A percentile compares a stretch with the other conserved stretches of the same genome.
These are phyloP conservation scores for Hydrochoerus hydrochaeris DNA, from an alignment of 2,113 vertebrate genomes.

Conservation along the genomic window DNA sequence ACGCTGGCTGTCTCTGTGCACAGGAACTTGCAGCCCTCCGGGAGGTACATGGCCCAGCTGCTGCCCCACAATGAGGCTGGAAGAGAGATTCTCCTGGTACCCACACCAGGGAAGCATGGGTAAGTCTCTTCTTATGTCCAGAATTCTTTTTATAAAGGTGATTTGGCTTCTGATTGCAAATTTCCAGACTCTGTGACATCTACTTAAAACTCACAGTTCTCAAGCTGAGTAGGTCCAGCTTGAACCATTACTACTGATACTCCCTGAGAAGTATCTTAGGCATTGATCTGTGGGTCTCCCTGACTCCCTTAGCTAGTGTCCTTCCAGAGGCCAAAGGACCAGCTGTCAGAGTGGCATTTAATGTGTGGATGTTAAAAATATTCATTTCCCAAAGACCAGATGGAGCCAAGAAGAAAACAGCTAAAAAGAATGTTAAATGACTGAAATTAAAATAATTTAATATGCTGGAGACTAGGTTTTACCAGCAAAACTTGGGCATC, in stretches of 20 bases:
- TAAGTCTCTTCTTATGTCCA: conserved; percentile 76
- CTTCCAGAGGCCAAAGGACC: conserved; percentile 62
- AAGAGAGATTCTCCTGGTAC: conserved; percentile 80
- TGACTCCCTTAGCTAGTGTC: conserved; percentile 41
- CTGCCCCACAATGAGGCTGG: conserved; percentile 84
- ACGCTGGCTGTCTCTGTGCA: conserved; percentile 93
- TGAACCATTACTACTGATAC: conserved; percentile 55
- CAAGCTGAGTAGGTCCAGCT: conserved; percentile 33
- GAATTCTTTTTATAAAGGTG: not conserved
- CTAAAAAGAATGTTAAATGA: conserved; percentile 45
- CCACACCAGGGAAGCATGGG: conserved; percentile 84
- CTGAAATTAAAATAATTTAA: conserved; percentile 61
- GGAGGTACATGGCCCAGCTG: conserved; percentile 92
- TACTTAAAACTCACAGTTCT: conserved; percentile 57
- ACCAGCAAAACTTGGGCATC: conserved; percentile 17
- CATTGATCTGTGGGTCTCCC: conserved; percentile 35
- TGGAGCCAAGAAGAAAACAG: conserved; percentile 64
- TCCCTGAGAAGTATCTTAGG: not conserved
- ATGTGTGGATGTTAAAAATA: conserved; percentile 64
- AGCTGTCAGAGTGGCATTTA: conserved; percentile 64
- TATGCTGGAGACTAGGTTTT: conserved; percentile 39
- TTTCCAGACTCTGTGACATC: conserved; percentile 48
- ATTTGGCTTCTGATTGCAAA: conserved; percentile 43
- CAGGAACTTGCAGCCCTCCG: conserved; percentile 90
- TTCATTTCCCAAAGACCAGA: conserved; percentile 60